Evolutionary conservation across 2,888 invertebrate genomes (phyloP).

Genomic region (Apamea anceps): DNA sequence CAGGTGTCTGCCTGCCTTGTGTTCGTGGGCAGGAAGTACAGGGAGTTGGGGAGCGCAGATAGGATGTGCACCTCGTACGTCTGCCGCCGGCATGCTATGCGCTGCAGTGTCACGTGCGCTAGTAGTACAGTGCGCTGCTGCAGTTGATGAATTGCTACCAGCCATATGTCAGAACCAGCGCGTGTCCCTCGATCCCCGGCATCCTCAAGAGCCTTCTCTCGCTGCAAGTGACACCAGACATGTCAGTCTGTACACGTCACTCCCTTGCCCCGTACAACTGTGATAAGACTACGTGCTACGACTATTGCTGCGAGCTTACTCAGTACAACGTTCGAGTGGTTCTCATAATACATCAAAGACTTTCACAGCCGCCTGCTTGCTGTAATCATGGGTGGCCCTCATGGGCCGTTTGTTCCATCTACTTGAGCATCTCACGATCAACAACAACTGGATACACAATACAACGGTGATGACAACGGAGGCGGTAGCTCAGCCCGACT

Average conservation of each 20-base stretch:
- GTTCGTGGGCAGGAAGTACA: conserved; percentile 39
- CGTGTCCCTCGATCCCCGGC: not conserved
- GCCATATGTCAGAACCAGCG: not conserved
- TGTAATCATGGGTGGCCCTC: not conserved
- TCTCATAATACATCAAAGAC: not conserved
- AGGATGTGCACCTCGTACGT: conserved; percentile 23
- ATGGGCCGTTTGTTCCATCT: no score
- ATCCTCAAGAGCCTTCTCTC: no score
- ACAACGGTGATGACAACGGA: not conserved
- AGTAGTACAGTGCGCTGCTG: not conserved
- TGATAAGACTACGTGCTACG: not conserved
- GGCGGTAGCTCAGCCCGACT: not conserved
- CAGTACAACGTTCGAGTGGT: not conserved
- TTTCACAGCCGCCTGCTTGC: not conserved
- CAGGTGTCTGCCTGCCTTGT: conserved; percentile 49
- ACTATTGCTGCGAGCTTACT: not conserved
- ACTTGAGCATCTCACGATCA: not conserved
- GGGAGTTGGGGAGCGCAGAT: conserved; percentile 9
- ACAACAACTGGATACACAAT: not conserved
- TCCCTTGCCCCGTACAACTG: no score
- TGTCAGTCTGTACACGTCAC: not conserved
- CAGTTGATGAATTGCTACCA: not conserved
- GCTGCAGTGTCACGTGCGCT: no score
- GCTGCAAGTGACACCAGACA: not conserved
- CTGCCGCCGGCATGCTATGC: not conserved